A percentile compares a stretch with the other conserved stretches of the same genome.
These are phyloP conservation scores for Hirtodrosophila cameraria DNA, from an alignment of 2,888 invertebrate species.

Conservation along the genomic window DNA sequence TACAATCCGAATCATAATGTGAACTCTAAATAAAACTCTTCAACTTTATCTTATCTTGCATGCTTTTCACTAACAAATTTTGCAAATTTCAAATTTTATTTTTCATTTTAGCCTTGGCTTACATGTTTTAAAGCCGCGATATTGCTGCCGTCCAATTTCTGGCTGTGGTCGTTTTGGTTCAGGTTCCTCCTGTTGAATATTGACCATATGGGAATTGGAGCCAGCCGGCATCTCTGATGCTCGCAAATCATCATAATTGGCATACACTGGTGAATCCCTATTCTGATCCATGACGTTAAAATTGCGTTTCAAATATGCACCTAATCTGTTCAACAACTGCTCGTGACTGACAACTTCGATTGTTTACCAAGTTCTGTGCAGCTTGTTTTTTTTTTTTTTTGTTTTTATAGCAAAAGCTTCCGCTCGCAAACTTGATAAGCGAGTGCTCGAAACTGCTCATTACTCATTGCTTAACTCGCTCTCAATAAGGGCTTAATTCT, in stretches of 20 bases:
- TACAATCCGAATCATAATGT: background rate
- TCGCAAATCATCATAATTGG: conserved; percentile 62
- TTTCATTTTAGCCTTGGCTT: too few species aligned
- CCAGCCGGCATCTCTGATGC: conserved; percentile 35
- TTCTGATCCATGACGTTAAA: conserved; percentile 34
- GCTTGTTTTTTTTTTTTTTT: background rate
- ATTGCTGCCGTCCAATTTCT: conserved; percentile 25
- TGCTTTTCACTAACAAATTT: background rate
- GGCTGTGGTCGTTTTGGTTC: conserved; percentile 9
- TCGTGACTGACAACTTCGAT: conserved; percentile 2
- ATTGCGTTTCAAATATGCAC: conserved; percentile 1
- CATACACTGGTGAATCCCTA: conserved; percentile 47
- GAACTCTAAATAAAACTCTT: background rate
- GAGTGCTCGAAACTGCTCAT: background rate
- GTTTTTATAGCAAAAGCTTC: conserved; percentile 12
- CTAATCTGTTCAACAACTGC: background rate
- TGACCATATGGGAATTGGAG: conserved; percentile 45
- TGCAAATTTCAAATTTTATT: background rate
- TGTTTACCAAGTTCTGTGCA: background rate
- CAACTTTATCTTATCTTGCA: conserved; percentile 24
- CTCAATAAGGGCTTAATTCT: conserved; percentile 27
- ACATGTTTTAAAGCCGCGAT: conserved; percentile 74
- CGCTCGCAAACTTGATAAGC: conserved; percentile 27
- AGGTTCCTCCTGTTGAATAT: conserved; percentile 20
- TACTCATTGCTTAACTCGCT: background rate